Evolutionary conservation across 2,113 vertebrate species (phyloP), one percentile per base, ranked within the genome.

Genomic region (Pampusana beccarii): DNA sequence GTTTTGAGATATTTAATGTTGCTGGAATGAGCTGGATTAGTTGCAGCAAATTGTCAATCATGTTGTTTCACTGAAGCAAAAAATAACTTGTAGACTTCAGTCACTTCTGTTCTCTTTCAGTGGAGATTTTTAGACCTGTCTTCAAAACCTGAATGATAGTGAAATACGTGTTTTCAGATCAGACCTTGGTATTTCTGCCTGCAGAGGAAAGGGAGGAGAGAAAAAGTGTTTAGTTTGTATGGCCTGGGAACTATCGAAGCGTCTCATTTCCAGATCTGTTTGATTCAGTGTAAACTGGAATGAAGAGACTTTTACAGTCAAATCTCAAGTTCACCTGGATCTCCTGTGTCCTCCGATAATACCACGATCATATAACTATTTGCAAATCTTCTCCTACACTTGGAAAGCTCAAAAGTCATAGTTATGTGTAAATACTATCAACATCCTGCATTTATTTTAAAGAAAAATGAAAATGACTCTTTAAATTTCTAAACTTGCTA

Each of bases 1-100:
- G 86, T 95, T 96, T 95, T 78, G 80, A 91, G 72, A 28, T 33
- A 62, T 66, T 88, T 92, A 77, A 77, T 0, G 2, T 70, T 93
- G 38, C 75, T 77, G 74, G 28, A 90, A 88, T 61, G 78, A 87
- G n/a, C 34, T 69, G 74, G 74, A 75, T 85, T 95, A 92, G 90
- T 90, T 86, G 66, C 50, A 95, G 79, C 58, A 80, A 93, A 48
- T 38, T 96, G 74, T 93, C 87, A 88, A 83, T 93, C 86, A 90
- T 20, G 24, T 65, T 88, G 77, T 69, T 82, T 73, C 66, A 82
- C 40, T 77, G 74, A 54, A 80, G 46, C 61, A 91, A 91, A 96
- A 96, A 96, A 93, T 86, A 84, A 78, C 77, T 33, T 67, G 16
- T 12, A 83, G 69, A 24, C 19, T 86, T 93, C 65, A 87, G 44